phyloP scores from a whole-genome alignment of 2,888 invertebrate species.

The Oegoconia quadripuncta region DNA sequence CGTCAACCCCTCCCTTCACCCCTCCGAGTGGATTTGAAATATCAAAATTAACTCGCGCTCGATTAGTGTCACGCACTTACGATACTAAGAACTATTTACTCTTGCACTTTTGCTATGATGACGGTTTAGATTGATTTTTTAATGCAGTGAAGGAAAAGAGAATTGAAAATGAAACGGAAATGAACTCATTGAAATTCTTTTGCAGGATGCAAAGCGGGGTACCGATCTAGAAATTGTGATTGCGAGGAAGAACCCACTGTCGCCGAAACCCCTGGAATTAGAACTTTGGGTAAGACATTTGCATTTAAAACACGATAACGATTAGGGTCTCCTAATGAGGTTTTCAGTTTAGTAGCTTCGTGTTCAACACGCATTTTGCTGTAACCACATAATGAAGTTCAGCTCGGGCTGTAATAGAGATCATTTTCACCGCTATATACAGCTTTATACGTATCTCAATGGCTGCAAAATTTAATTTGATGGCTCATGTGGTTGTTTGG shows the following conservation, averaged over 20 bases:
- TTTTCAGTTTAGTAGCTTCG: constrained; percentile 43
- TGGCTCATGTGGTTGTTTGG: constrained; percentile 40
- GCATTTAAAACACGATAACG: constrained; percentile 30
- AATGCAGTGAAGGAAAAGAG: neutral
- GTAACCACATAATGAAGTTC: constrained; percentile 69
- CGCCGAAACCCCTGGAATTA: constrained; percentile 87
- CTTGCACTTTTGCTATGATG: too few species aligned
- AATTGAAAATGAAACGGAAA: neutral
- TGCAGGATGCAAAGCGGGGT: constrained; percentile 87
- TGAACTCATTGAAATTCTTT: constrained; percentile 26
- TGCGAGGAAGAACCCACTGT: constrained; percentile 88
- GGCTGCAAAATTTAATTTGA: constrained; percentile 48
- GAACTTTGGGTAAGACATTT: constrained; percentile 85
- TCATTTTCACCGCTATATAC: constrained; percentile 59
- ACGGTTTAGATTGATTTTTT: neutral
- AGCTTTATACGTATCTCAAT: constrained; percentile 36
- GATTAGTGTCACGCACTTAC: constrained; percentile 7
- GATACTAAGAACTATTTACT: neutral
- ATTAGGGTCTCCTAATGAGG: constrained; percentile 14
- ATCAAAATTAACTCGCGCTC: constrained; percentile 37
- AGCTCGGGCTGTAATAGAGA: constrained; percentile 54
- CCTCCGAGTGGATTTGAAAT: constrained; percentile 35
- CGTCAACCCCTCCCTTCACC: constrained; percentile 29
- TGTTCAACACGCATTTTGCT: constrained; percentile 54
- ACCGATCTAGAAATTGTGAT: constrained; percentile 90